phyloP scores from a whole-genome alignment of 2,113 vertebrate genomes.

The Apaloderma vittatum region DNA sequence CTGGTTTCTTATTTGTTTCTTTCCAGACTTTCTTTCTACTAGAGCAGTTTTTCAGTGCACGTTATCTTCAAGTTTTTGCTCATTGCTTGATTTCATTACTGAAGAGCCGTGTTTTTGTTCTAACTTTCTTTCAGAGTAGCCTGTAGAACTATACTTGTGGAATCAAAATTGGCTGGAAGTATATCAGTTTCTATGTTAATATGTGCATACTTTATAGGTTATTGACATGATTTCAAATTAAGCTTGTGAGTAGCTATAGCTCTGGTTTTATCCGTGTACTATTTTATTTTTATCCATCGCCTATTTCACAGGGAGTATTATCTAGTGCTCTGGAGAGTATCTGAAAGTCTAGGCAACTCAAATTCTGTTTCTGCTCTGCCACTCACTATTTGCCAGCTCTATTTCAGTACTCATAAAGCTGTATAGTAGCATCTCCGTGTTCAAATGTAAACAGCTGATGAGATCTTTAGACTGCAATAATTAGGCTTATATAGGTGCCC shows the following conservation, averaged over 20 bases:
- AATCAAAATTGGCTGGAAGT: background rate
- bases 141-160: background rate
- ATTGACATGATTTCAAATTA: background rate
- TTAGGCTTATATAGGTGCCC: background rate
- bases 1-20: background rate
- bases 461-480: background rate
- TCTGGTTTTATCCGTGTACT: background rate
- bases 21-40: background rate
- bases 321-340: background rate
- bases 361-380: background rate
- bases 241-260: background rate
- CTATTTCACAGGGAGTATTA: background rate
- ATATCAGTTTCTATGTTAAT: background rate
- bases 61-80: constrained; percentile 24
- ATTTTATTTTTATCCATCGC: background rate
- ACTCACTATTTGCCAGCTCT: background rate
- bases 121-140: constrained; percentile 14
- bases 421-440: background rate
- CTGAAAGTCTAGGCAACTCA: background rate
- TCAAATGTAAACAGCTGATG: background rate
- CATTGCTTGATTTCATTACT: constrained; percentile 15
- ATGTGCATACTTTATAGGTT: background rate
- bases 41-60: background rate
- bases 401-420: background rate
- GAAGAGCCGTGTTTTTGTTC: background rate